phyloP scores from a whole-genome alignment of 53 echinoderm and acorn worm genomes.

The Patiria pectinifera region DNA sequence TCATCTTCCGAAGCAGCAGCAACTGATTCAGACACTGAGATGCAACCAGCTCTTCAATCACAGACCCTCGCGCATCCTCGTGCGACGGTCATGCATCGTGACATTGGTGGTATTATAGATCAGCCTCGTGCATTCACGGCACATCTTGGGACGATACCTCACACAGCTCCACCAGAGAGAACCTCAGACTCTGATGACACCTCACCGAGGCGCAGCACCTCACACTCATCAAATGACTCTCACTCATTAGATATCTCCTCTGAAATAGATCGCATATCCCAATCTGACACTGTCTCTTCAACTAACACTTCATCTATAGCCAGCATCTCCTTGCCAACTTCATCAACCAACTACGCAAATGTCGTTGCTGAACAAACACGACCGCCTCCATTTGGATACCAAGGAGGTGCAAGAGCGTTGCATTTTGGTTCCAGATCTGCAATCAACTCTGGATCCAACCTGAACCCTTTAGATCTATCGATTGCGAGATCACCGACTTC shows the following conservation, averaged over 20 bases:
- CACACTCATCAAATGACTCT: neutral
- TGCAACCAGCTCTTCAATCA: slow-evolving; percentile 45
- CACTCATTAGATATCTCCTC: slow-evolving; percentile 12
- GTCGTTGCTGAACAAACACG: neutral
- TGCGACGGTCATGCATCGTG: slow-evolving; percentile 25
- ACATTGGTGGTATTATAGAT: neutral
- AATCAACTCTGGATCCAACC: neutral
- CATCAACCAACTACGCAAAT: neutral
- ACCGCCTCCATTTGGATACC: slow-evolving; percentile 3
- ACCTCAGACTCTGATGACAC: slow-evolving; percentile 20
- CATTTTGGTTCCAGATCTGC: neutral
- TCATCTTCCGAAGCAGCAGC: neutral
- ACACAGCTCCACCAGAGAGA: slow-evolving; percentile 58
- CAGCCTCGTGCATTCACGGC: slow-evolving; percentile 52
- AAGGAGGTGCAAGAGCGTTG: slow-evolving; percentile 10
- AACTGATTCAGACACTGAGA: slow-evolving; percentile 18
- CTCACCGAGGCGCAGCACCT: neutral
- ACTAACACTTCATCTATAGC: neutral
- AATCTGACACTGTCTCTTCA: neutral
- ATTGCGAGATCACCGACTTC: neutral
- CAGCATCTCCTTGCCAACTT: neutral
- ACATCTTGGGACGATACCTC: slow-evolving; percentile 66
- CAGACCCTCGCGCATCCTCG: slow-evolving; percentile 11
- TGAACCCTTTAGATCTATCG: slow-evolving; percentile 47
- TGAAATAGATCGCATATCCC: slow-evolving; percentile 5